Evolutionary conservation across 2,113 vertebrate genomes (phyloP), one percentile per base, ranked within the genome.

Genomic region (Camelus bactrianus): DNA sequence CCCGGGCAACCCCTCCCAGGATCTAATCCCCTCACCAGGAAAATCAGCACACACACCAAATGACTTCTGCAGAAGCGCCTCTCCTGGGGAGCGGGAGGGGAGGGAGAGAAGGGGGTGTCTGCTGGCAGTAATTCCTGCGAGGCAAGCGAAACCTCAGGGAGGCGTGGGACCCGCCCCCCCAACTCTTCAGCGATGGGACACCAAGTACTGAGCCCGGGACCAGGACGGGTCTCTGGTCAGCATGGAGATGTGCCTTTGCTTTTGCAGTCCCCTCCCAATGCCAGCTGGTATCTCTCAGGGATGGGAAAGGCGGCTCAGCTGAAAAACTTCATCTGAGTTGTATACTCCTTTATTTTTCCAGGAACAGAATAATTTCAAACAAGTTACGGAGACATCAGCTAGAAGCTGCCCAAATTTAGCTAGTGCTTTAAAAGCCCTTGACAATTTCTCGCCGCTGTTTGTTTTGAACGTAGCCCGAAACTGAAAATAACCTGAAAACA

Each of bases 21-120:
- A 96, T 97, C 98, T 98, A 98, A 99, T 98, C 98, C 98, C 98
- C 92, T 93, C 98, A 30, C 85, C 96, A 98, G 98, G 97, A 96
- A 98, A 97, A 96, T 88, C 70, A 0, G 94, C 98, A 16, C 97
- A 76, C 97, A 52, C 98, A 97, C 97, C 96, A 75, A 98, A 97
- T 98, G 98, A 97, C 98, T 99, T 96, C 97, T 97, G 98, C 98
- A 97, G 98, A 96, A 98, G 97, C 92, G 65, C 65, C 96, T 75
- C 98, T 98, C 96, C 93, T 14, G 58, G 97, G 97, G 95, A 90
- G 91, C 77, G 56, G 80, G 35, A 67, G 38, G 42, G 94, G 97
- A 92, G 81, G 95, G 85, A 88, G 87, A 48, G n/a, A 72, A 67
- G 30, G 54, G 91, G 83, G 96, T 89, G 87, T 93, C 93, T 60